phyloP scores from a whole-genome alignment of 2,888 invertebrate genomes.

The Andrena dorsata region DNA sequence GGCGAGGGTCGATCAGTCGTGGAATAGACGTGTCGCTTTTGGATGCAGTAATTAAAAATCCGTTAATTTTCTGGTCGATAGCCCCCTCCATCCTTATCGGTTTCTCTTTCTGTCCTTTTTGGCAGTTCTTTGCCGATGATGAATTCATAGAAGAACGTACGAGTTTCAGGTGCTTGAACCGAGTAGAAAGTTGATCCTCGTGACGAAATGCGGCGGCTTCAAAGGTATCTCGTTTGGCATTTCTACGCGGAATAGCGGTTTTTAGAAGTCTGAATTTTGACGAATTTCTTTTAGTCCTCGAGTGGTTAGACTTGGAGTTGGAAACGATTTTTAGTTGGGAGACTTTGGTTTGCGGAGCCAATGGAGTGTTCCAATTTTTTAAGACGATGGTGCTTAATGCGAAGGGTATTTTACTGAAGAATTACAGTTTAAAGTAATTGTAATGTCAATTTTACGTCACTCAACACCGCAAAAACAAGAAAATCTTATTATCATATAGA shows the following conservation, averaged over 20 bases:
- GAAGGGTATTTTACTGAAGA: too few relatives aligned
- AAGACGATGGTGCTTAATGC: too few relatives aligned
- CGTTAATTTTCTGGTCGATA: conserved; percentile 1
- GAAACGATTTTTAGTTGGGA: too few relatives aligned
- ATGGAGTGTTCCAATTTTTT: too few relatives aligned
- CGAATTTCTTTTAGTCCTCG: too few relatives aligned
- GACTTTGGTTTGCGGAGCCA: too few relatives aligned
- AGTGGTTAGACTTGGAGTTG: too few relatives aligned
- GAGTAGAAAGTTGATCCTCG: conserved; percentile 42
- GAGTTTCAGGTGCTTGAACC: neutral
- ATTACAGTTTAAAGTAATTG: too few relatives aligned
- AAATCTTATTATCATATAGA: too few relatives aligned
- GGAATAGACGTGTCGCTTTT: neutral
- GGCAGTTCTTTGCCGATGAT: neutral
- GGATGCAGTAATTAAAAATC: conserved; percentile 12
- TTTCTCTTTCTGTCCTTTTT: neutral
- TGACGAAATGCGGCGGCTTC: conserved; percentile 17
- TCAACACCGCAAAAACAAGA: too few relatives aligned
- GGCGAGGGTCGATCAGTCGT: neutral
- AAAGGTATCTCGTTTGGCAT: neutral
- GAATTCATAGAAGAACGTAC: neutral
- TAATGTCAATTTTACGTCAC: too few relatives aligned
- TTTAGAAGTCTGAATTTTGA: neutral
- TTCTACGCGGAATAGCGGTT: neutral
- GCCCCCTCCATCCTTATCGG: neutral